Conservation (phyloP, 2,888 invertebrate genomes). For the Archips xylosteana region DNA sequence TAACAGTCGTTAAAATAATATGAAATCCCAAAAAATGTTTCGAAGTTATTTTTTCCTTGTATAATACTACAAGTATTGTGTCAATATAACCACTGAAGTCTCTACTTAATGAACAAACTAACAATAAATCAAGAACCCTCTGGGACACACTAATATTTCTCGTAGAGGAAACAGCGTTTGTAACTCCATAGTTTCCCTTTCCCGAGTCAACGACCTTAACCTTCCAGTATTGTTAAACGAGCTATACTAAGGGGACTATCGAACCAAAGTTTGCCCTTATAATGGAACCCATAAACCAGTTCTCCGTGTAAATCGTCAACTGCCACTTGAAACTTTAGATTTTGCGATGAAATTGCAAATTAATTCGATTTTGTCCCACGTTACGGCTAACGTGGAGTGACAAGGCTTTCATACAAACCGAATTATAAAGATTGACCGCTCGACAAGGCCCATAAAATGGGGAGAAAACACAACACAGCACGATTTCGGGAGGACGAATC, state of each 20-base stretch:
- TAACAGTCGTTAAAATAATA: too few species aligned
- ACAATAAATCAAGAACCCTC: not conserved
- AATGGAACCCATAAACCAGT: conserved; percentile 15
- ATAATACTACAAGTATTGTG: too few species aligned
- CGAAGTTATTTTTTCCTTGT: too few species aligned
- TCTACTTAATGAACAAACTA: not conserved
- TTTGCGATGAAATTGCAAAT: conserved; percentile 34
- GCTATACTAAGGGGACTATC: not conserved
- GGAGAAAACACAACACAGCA: not conserved
- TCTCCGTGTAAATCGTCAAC: conserved; percentile 16
- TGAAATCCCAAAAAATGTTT: too few species aligned
- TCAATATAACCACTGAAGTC: too few species aligned
- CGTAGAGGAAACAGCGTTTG: not conserved
- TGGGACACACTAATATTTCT: not conserved
- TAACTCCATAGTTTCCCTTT: too few species aligned
- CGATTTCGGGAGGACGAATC: not conserved
- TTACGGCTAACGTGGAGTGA: conserved; percentile 27
- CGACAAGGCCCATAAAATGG: conserved; percentile 1
- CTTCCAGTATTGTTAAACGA: not conserved
- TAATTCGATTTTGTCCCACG: conserved; percentile 34
- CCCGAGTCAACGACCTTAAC: not conserved
- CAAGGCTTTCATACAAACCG: conserved; percentile 35
- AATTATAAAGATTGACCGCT: conserved; percentile 34
- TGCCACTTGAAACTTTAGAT: conserved; percentile 32
- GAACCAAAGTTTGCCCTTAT: not conserved